phyloP scores from a whole-genome alignment of 2,888 invertebrate species.

The Oligia fasciuncula region DNA sequence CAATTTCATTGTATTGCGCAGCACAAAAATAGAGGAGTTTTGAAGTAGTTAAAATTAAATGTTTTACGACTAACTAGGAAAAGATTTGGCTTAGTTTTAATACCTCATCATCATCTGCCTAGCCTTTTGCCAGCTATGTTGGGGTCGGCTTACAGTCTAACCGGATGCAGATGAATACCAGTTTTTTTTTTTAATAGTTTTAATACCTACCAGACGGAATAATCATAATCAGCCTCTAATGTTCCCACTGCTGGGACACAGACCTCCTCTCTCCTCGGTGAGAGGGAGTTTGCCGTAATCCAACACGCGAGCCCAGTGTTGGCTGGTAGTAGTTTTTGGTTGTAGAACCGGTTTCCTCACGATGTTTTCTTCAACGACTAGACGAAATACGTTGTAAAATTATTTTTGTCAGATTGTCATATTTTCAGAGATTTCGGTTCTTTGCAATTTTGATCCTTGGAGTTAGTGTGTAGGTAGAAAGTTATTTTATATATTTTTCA shows the following conservation, averaged over 20 bases:
- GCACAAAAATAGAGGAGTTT: slow-evolving; percentile 39
- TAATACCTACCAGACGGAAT: not conserved
- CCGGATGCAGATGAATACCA: too few species aligned
- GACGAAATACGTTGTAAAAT: not conserved
- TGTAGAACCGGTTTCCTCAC: too few species aligned
- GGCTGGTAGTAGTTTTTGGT: not conserved
- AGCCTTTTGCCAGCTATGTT: too few species aligned
- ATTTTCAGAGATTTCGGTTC: not conserved
- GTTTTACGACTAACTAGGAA: not conserved
- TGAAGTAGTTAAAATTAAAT: not conserved
- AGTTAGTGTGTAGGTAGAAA: not conserved
- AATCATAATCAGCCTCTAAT: not conserved
- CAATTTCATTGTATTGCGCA: slow-evolving; percentile 44
- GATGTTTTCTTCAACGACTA: not conserved
- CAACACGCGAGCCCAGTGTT: not conserved
- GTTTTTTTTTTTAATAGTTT: not conserved
- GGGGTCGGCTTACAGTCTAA: too few species aligned
- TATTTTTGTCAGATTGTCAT: not conserved
- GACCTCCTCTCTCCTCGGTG: not conserved
- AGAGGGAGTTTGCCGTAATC: not conserved
- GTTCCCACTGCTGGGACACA: not conserved
- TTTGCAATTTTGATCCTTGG: not conserved
- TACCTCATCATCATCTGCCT: too few species aligned
- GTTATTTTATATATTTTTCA: not conserved
- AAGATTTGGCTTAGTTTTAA: not conserved